phyloP scores from a whole-genome alignment of 2,888 invertebrate genomes.

The Erpobdella octoculata region DNA sequence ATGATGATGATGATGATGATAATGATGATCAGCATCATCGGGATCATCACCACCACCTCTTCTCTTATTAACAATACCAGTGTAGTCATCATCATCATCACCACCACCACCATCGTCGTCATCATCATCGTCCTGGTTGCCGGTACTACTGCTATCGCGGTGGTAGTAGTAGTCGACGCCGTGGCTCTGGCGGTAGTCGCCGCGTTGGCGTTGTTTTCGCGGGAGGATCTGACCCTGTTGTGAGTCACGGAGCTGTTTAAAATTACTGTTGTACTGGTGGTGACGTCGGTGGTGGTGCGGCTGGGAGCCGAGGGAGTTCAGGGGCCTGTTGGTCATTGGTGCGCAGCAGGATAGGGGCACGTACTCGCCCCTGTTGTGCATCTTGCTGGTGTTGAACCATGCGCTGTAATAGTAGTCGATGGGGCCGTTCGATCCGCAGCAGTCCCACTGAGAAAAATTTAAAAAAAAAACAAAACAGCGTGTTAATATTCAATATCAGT shows the following conservation, averaged over 20 bases:
- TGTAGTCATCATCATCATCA: background rate
- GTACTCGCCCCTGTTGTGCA: slow-evolving; percentile 13
- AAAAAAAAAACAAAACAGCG: no score
- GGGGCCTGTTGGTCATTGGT: no score
- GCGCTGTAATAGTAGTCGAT: slow-evolving; percentile 22
- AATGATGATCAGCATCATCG: background rate
- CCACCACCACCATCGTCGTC: background rate
- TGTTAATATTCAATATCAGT: no score
- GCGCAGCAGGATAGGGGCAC: slow-evolving; percentile 19
- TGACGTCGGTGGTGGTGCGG: background rate
- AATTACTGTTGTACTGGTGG: background rate
- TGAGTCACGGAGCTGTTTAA: background rate
- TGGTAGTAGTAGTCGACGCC: background rate
- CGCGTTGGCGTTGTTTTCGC: background rate
- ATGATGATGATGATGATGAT: background rate
- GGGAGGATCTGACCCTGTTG: background rate
- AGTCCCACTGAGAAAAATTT: slow-evolving; percentile 14
- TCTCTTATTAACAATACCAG: background rate
- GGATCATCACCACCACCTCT: background rate
- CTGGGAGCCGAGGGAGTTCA: no score
- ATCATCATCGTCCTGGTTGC: background rate
- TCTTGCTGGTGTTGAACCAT: slow-evolving; percentile 23
- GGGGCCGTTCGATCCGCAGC: slow-evolving; percentile 7
- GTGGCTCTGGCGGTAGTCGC: no score
- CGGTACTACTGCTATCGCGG: background rate